Base-by-base conservation (phyloP, 1,140 invertebrate genomes). In the Akabosia matsudoensis region DNA sequence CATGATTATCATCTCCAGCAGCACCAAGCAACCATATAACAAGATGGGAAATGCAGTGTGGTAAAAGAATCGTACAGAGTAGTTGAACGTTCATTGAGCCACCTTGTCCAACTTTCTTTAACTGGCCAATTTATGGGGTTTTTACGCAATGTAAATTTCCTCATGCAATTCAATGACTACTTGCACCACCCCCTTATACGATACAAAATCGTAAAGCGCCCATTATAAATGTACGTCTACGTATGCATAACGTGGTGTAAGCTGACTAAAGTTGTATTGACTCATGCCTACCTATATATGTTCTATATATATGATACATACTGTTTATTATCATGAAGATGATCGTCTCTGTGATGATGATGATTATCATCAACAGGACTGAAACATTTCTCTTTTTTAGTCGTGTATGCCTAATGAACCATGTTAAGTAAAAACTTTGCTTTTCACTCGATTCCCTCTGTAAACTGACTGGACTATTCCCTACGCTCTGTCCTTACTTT, bases 131-230 rank as follows among this genome's bases (percentile, higher is more conserved):
- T 67, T 67, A 67, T 67, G 61, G 24, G 26, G 26, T 31, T 67
- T 67, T 67, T 67, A 67, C 61, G 61, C 61, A 67, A 67, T 67
- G 61, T 67, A 67, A 67, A 67, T 67, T 67, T 67, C 61, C 61
- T 67, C 61, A 67, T 67, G 24, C 30, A 28, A 67, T 67, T 30
- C 61, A 67, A 67, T 67, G 54, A 45, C 37, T n/a, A n/a, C n/a
- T n/a, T n/a, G n/a, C n/a, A n/a, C n/a, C n/a, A n/a, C n/a, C n/a
- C n/a, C n/a, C n/a, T n/a, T n/a, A n/a, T n/a, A n/a, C n/a, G n/a
- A n/a, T n/a, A n/a, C n/a, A n/a, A n/a, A n/a, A n/a, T n/a, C n/a
- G n/a, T n/a, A n/a, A n/a, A n/a, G n/a, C n/a, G n/a, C n/a, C n/a
- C n/a, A n/a, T n/a, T n/a, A n/a, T n/a, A n/a, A n/a, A n/a, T n/a